Base-by-base conservation (phyloP, 1,140 invertebrate species). In the Papilio helenus region DNA sequence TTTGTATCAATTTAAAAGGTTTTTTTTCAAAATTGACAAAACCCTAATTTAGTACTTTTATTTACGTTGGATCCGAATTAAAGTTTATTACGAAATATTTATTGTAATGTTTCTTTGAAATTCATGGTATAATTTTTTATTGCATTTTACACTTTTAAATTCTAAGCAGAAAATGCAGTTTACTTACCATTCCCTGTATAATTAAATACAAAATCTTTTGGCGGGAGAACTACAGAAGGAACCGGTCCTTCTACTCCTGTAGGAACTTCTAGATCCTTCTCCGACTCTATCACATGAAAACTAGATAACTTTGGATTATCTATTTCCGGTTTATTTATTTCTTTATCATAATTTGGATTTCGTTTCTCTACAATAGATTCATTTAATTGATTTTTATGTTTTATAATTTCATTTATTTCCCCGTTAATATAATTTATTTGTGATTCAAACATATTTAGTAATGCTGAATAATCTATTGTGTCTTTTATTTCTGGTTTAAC, bases 221-320 rank as follows among this genome's bases (percentile, higher is more conserved):
- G 92, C 4, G 95, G 95, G 65, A 95, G 89, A 0, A 94, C 93
- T 20, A 95, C 93, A 18, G 95, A 92, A 0, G 95, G 95, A 1
- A 95, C 81, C 1, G 95, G 95, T 12, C 96, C 96, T 85, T 96
- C 96, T 0, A 95, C 79, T n/a, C 95, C 95, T 0, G 94, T 88
- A 0, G 96, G 96, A 0, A 95, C 94, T 49, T 95, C 95, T n/a
- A 96, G 83, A 77, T 96, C 96, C 79, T 95, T 94, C 68, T 95
- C 95, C 0, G 95, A 89, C 58, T 95, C 92, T 42, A 96, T 92
- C 0, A 94, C 84, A 46, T 94, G 93, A 49, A 94, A 94, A 79
- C 82, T 80, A 0, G 88, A 79, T 46, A 93, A 78, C n/a, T 80
- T 84, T 7, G 90, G 89, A 80, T 92, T 90, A 1, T 86, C 79